A percentile compares a stretch with the other conserved stretches of the same genome.
phyloP scores from a whole-genome alignment of 2,797 vertebrate genomes.

The Adelosebastes latens region DNA sequence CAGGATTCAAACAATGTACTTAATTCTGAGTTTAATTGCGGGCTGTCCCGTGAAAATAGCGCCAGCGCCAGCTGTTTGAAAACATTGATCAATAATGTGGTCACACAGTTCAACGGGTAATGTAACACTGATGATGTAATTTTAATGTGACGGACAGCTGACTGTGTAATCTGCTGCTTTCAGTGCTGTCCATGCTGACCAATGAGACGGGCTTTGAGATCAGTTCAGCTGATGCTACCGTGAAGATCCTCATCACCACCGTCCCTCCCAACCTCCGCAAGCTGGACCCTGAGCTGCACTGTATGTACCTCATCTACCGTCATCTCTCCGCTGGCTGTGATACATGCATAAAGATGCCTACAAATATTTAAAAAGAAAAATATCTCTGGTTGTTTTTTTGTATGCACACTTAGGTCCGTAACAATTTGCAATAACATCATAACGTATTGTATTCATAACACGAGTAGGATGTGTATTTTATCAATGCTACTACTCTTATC shows the following conservation, averaged over 20 bases:
- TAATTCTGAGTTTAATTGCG: neutral
- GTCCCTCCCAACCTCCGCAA: constrained; percentile 97
- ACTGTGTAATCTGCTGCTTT: neutral
- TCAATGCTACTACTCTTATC: too few species aligned
- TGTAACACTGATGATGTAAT: neutral
- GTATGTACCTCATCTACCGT: constrained; percentile 72
- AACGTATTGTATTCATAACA: too few species aligned
- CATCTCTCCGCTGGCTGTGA: neutral
- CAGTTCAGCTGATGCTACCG: constrained; percentile 94
- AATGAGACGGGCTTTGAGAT: constrained; percentile 98
- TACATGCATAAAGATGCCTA: too few species aligned
- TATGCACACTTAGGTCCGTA: neutral
- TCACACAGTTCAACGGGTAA: neutral
- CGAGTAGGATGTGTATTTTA: too few species aligned
- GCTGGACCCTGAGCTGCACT: constrained; percentile 92
- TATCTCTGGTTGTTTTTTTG: neutral
- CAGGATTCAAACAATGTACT: neutral
- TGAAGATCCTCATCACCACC: constrained; percentile 97
- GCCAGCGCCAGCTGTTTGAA: neutral
- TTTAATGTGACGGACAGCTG: fast-evolving
- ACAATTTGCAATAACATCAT: too few species aligned
- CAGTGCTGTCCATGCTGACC: constrained; percentile 97
- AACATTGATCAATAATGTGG: neutral
- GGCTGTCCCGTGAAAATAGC: neutral
- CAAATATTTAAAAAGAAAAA: neutral